A percentile compares a stretch with the other conserved stretches of the same genome.
Conservation (phyloP, 2,113 vertebrate species). For the Paramormyrops kingsleyae region DNA sequence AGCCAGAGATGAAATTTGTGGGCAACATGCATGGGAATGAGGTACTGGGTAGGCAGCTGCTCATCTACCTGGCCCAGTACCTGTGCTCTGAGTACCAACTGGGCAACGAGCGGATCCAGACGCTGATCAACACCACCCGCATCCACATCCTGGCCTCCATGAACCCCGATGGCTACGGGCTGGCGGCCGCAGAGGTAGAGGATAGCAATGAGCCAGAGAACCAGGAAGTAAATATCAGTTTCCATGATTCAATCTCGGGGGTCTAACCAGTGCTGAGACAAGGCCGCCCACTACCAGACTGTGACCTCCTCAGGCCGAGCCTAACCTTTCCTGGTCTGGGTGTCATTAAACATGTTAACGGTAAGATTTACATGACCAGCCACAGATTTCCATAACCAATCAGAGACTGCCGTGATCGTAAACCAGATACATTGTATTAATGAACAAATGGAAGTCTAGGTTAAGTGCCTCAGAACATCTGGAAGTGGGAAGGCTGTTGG, state of each 20-base stretch:
- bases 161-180: constrained; percentile 94
- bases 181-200: constrained; percentile 90
- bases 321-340: not conserved
- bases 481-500: constrained; percentile 35
- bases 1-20: constrained; percentile 88
- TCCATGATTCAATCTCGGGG: not conserved
- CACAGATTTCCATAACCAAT: not conserved
- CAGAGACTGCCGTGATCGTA: not conserved
- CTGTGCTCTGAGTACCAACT: constrained; percentile 85
- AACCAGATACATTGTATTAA: not conserved
- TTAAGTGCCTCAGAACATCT: constrained; percentile 18
- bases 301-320: constrained; percentile 7
- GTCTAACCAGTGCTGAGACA: constrained; percentile 6
- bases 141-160: constrained; percentile 91
- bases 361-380: not conserved
- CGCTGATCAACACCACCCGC: constrained; percentile 83
- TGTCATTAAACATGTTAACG: not conserved
- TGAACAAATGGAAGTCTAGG: not conserved
- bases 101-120: constrained; percentile 78
- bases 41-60: constrained; percentile 82
- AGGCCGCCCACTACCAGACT: constrained; percentile 41
- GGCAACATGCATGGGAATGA: constrained; percentile 98
- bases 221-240: constrained; percentile 70
- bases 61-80: constrained; percentile 85
- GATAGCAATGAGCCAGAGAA: constrained; percentile 60